These are phyloP conservation scores for Tadarida brasiliensis DNA, from an alignment of 2,797 vertebrate species.

Conservation along the genomic window DNA sequence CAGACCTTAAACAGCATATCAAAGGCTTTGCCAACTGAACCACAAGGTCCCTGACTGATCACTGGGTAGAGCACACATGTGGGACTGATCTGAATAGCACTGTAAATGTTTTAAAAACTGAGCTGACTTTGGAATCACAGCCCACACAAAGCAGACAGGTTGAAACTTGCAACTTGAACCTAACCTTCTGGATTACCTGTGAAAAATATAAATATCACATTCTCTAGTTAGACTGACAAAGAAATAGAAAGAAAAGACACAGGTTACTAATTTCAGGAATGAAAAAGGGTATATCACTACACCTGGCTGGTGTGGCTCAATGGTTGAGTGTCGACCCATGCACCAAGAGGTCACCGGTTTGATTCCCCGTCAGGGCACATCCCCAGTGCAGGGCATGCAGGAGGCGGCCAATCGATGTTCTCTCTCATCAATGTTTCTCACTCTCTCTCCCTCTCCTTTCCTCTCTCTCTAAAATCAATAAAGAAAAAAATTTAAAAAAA, in stretches of 20 bases:
- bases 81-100: not conserved
- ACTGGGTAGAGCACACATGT: not conserved
- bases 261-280: not conserved
- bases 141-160: not conserved
- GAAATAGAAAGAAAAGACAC: slow-evolving; percentile 14
- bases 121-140: not conserved
- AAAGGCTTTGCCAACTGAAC: not conserved
- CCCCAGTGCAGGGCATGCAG: no score
- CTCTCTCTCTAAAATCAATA: no score
- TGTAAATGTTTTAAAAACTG: not conserved
- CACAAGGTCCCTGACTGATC: not conserved
- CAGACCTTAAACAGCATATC: no score
- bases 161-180: not conserved
- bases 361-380: no score
- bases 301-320: not conserved
- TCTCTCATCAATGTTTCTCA: no score
- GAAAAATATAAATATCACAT: not conserved
- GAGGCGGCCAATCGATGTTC: no score
- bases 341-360: no score
- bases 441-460: no score
- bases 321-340: no score
- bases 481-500: no score
- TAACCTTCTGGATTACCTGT: not conserved
- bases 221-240: not conserved
- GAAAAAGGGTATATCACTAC: not conserved